Evolutionary conservation across 1,140 invertebrate species (phyloP), one percentile per base, ranked within the genome.

Genomic region (Penaeus japonicus): DNA sequence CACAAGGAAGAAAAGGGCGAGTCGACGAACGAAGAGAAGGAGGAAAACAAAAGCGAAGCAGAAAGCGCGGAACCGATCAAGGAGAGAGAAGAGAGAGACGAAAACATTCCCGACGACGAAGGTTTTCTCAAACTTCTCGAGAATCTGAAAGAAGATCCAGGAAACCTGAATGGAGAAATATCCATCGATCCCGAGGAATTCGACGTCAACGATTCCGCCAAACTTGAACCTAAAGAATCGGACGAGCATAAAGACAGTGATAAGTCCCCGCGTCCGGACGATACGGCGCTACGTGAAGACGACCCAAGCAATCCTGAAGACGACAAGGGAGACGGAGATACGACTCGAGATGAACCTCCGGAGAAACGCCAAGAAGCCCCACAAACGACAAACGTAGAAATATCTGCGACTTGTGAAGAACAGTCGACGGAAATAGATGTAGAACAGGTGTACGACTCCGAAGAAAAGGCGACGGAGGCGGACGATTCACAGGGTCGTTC

Each of bases 81-180:
- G 75, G 24, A 62, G 0, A 17, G 20, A 15, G 24, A 65, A 12
- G 4, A 54, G 1, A 27, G 24, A 22, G 65, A 87, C n/a, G 54
- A 35, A 30, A 81, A 22, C 65, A 27, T 77, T 10, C 54, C 39
- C 12, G 24, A 88, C n/a, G 86, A 88, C 35, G 62, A 82, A 55
- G 79, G 59, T 5, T 88, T 88, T 54, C 81, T 77, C 17, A 88
- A 55, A 59, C 86, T 88, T 53, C 80, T 88, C 27, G 80, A 32
- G 18, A 83, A 83, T 73, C 22, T 88, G 30, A 35, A 65, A n/a
- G 80, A 88, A n/a, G 86, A 77, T 62, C n/a, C 27, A 22, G 30
- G 73, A 20, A 47, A 47, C 5, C 47, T 47, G 47, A 47, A 47
- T 47, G 47, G 47, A 7, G 47, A 47, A 47, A 12, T 47, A 15